Base-by-base conservation (phyloP, 2,797 vertebrate species). In the Craterocephalus amniculus region DNA sequence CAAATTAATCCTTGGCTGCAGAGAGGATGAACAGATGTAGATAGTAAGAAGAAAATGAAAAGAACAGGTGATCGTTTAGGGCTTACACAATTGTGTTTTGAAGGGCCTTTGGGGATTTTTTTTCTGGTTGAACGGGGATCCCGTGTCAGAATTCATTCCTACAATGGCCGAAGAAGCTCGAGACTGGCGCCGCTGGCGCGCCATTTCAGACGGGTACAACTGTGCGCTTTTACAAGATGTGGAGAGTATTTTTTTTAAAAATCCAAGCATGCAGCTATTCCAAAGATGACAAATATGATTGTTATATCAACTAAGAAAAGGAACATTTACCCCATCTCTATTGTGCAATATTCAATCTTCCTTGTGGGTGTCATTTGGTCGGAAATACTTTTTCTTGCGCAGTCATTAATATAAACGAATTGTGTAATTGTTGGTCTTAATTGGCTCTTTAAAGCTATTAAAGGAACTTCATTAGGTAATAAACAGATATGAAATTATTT, bases 101-200 rank as follows among this genome's bases (percentile, higher is more conserved):
- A 78, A 85, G 35, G 35, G 64, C 83, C 84, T 69, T 60, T 58
- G 80, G 90, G 62, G 80, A 51, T 78, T 61, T 62, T 87, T 62
- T 87, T 89, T 83, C 86, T 78, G 74, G 89, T 89, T 68, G 56
- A 76, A 88, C 84, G 18, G 80, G 89, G 87, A 83, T 90, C 87
- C 84, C 74, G 38, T 84, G 84, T 89, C 88, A 89, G 70, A 82
- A 82, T 61, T 78, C 61, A 52, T 72, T 80, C 78, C 78, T 43
- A 88, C 83, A 90, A 85, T 55, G 79, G 56, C 40, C 61, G 11
- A 77, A 75, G 84, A 83, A 12, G 68, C 76, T 81, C 27, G 63
- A 76, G 70, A 77, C 72, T 83, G 89, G 85, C 81, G 83, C 88
- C 84, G 79, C 65, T 35, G 68, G 82, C 74, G n/a, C 67, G 70